These are phyloP conservation scores for Cydia fagiglandana DNA, from an alignment of 1,140 invertebrate genomes.

Conservation along the genomic window DNA sequence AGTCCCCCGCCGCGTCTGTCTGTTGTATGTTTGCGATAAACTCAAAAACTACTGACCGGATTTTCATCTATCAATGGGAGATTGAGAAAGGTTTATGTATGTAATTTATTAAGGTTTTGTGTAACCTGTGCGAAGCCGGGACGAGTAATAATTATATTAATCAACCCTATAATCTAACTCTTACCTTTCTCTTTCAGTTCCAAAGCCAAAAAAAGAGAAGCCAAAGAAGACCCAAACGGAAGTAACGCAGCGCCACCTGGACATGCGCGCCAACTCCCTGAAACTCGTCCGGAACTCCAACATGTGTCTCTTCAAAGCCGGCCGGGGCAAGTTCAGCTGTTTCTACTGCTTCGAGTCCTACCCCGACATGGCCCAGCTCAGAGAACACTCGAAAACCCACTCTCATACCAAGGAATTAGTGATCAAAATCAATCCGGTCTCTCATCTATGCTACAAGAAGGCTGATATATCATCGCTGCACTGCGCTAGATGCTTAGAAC, in stretches of 20 bases:
- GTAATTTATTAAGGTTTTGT: too few relatives aligned
- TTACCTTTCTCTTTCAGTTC: neutral
- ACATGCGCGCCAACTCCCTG: constrained; percentile 2
- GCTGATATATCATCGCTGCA: constrained; percentile 3
- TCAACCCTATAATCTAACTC: too few relatives aligned
- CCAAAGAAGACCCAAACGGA: neutral
- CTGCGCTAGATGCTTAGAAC: constrained; percentile 2
- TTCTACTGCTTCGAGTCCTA: constrained; percentile 12
- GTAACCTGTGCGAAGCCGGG: too few relatives aligned
- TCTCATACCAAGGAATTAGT: constrained; percentile 5
- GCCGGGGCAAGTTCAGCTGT: neutral
- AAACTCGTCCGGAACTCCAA: constrained; percentile 27
- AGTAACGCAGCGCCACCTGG: neutral
- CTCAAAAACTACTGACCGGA: too few relatives aligned
- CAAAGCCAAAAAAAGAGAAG: neutral
- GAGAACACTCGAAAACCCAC: constrained; percentile 2
- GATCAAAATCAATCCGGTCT: constrained; percentile 16
- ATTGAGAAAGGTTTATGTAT: too few relatives aligned
- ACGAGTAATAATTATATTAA: too few relatives aligned
- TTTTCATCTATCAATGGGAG: too few relatives aligned
- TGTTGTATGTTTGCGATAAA: too few relatives aligned
- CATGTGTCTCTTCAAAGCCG: neutral
- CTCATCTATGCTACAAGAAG: constrained; percentile 4
- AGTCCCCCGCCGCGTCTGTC: too few relatives aligned
- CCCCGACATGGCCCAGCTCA: neutral